phyloP scores from a whole-genome alignment of 2,888 invertebrate species.

The Tricholauxania praeusta region DNA sequence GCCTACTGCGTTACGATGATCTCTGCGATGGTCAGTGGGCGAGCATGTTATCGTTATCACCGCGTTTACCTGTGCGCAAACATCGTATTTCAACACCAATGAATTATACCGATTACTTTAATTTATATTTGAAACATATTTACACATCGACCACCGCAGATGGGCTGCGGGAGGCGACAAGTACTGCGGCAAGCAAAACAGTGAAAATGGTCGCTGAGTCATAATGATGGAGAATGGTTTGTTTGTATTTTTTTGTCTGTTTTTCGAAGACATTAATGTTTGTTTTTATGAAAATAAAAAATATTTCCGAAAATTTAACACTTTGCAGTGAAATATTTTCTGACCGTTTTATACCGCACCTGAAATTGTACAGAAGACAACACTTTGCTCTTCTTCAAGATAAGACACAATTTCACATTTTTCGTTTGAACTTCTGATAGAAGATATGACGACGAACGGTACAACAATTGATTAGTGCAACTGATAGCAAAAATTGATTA shows the following conservation, averaged over 20 bases:
- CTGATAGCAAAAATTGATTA: not conserved
- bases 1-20: constrained; percentile 72
- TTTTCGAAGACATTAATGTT: no score
- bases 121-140: constrained; percentile 66
- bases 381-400: not conserved
- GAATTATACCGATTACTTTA: constrained; percentile 66
- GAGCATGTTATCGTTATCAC: constrained; percentile 72
- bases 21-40: constrained; percentile 81
- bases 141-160: constrained; percentile 58
- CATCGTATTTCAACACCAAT: constrained; percentile 65
- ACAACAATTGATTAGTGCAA: constrained; percentile 8
- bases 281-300: no score
- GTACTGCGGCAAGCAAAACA: not conserved
- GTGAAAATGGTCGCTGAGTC: not conserved
- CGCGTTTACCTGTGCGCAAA: constrained; percentile 65
- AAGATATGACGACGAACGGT: constrained; percentile 1
- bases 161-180: not conserved
- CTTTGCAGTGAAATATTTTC: no score
- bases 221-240: not conserved
- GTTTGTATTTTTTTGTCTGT: no score
- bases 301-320: no score
- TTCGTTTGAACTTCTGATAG: no score
- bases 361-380: no score
- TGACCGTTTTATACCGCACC: no score
- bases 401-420: not conserved